Conservation (phyloP, 2,888 invertebrate genomes). For the Deilephila porcellus region DNA sequence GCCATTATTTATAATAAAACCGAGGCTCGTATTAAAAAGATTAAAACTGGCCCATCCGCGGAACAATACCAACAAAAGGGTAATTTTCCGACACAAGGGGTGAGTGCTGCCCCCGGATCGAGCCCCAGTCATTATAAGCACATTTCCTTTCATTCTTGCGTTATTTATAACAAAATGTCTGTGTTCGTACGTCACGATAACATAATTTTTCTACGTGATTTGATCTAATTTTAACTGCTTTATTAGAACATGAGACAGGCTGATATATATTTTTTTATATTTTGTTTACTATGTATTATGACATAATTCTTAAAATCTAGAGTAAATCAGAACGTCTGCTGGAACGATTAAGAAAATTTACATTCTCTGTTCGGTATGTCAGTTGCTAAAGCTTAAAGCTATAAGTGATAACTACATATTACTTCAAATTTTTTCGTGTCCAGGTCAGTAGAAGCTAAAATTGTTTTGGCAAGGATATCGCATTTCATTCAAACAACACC, state of each 20-base stretch:
- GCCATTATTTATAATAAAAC: slow-evolving; percentile 21
- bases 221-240: neutral
- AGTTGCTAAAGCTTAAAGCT: too few relatives aligned
- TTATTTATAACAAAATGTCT: neutral
- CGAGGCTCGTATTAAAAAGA: slow-evolving; percentile 34
- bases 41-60: slow-evolving; percentile 34
- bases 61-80: slow-evolving; percentile 36
- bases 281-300: too few relatives aligned
- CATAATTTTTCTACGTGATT: neutral
- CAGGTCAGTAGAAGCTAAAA: neutral
- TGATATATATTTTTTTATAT: too few relatives aligned
- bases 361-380: too few relatives aligned
- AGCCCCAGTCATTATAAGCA: slow-evolving; percentile 56
- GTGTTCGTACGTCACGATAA: neutral
- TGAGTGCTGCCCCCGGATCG: slow-evolving; percentile 46
- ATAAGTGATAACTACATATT: too few relatives aligned
- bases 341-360: too few relatives aligned
- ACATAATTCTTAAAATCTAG: too few relatives aligned
- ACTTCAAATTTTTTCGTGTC: neutral
- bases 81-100: slow-evolving; percentile 48
- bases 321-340: too few relatives aligned
- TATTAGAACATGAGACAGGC: neutral
- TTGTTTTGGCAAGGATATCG: slow-evolving; percentile 10
- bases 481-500: neutral
- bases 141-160: slow-evolving; percentile 54